These are phyloP conservation scores for Drosophila mercatorum DNA, from an alignment of 2,888 invertebrate species.

Conservation along the genomic window DNA sequence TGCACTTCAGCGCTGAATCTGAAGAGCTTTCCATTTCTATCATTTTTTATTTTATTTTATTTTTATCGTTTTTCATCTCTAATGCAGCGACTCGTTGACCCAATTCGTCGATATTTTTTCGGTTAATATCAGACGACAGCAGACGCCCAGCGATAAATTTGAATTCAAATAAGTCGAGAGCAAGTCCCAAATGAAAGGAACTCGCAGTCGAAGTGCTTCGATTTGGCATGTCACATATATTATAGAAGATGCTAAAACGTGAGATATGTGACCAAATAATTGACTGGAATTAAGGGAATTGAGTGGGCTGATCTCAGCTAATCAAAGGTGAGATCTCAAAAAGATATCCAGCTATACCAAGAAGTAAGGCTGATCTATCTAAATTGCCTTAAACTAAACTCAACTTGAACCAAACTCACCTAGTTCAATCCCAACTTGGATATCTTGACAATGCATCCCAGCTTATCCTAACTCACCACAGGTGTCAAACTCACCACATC, in stretches of 20 bases:
- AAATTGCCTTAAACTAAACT: no score
- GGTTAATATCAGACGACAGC: constrained; percentile 45
- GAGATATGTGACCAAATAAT: background rate
- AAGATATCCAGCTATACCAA: background rate
- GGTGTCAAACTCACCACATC: no score
- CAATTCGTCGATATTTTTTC: constrained; percentile 51
- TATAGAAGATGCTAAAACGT: background rate
- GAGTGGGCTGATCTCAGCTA: background rate
- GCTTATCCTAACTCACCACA: background rate
- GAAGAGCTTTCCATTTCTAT: constrained; percentile 41
- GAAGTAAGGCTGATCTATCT: background rate
- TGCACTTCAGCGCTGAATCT: constrained; percentile 60
- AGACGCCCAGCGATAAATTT: constrained; percentile 22
- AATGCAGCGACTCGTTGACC: constrained; percentile 66
- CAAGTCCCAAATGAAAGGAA: background rate
- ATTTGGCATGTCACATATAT: background rate
- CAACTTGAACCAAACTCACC: no score
- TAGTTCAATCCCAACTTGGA: background rate
- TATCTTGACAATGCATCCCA: background rate
- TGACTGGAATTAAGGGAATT: background rate
- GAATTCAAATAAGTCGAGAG: constrained; percentile 3
- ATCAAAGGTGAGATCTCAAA: background rate
- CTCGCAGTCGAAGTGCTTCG: background rate
- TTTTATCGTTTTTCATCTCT: constrained; percentile 25
- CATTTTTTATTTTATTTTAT: constrained; percentile 7